A percentile compares a stretch with the other conserved stretches of the same genome.
These are phyloP conservation scores for Isaurus tuberculatus DNA, from an alignment of 92 coral and sea anemone genomes.

Conservation along the genomic window DNA sequence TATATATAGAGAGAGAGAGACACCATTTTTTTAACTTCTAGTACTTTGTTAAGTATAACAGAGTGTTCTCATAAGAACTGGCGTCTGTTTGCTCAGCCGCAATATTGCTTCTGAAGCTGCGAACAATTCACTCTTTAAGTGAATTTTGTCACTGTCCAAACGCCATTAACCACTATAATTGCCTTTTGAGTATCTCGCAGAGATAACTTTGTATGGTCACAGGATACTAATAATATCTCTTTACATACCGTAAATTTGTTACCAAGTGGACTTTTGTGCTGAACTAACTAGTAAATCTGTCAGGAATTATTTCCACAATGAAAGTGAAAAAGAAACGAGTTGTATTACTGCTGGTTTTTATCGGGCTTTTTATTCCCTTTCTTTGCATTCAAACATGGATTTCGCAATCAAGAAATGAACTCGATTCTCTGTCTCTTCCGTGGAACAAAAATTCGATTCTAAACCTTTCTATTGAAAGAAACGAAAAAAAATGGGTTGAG, in stretches of 20 bases:
- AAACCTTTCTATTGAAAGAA: neutral
- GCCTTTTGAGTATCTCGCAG: neutral
- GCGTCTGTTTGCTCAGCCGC: neutral
- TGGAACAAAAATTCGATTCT: neutral
- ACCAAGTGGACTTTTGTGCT: neutral
- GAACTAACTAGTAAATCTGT: neutral
- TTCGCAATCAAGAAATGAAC: neutral
- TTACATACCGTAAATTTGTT: neutral
- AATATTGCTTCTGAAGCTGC: neutral
- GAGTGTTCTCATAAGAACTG: neutral
- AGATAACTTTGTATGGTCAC: neutral
- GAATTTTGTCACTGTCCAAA: neutral
- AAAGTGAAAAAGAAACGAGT: conserved; percentile 25
- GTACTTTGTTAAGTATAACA: too few relatives aligned
- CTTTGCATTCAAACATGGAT: conserved; percentile 11
- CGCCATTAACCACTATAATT: neutral
- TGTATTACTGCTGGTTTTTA: neutral
- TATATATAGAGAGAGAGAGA: too few relatives aligned
- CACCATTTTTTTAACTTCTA: too few relatives aligned
- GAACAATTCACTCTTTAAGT: neutral
- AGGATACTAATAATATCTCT: neutral
- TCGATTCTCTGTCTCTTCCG: neutral
- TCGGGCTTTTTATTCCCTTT: neutral
- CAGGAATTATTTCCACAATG: neutral
- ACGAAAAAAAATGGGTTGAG: neutral